These are phyloP conservation scores for Cathartes aura DNA, from an alignment of 2,113 vertebrate species.

Conservation along the genomic window DNA sequence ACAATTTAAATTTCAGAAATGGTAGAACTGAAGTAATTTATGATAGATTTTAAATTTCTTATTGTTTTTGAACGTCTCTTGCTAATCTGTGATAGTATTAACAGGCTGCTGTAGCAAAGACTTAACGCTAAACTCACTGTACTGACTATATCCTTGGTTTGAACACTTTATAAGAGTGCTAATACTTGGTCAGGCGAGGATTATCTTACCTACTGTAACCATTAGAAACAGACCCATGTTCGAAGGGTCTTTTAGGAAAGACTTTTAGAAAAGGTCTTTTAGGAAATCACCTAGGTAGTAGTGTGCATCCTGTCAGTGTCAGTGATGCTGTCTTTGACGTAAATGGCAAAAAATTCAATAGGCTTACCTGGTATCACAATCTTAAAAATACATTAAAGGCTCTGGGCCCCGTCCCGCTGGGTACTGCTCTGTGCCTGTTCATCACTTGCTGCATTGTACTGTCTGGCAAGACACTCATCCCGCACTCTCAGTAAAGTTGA, in stretches of 20 bases:
- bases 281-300: background rate
- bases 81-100: background rate
- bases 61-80: background rate
- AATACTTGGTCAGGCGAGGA: background rate
- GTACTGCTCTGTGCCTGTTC: rapidly evolving
- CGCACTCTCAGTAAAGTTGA: background rate
- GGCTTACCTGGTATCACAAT: background rate
- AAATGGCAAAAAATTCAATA: background rate
- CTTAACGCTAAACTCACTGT: background rate
- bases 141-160: background rate
- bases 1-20: background rate
- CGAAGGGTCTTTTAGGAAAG: background rate
- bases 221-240: background rate
- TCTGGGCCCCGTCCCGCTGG: rapidly evolving
- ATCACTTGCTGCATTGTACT: background rate
- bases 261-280: background rate
- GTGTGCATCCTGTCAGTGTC: rapidly evolving
- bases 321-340: background rate
- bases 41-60: background rate
- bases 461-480: too few relatives aligned
- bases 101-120: background rate
- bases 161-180: background rate
- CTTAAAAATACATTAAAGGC: background rate
- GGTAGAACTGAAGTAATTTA: background rate
- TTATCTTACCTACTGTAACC: background rate